Evolutionary conservation across 2,797 vertebrate genomes (phyloP), one percentile per base, ranked within the genome.

Genomic region (Erpetoichthys calabaricus): DNA sequence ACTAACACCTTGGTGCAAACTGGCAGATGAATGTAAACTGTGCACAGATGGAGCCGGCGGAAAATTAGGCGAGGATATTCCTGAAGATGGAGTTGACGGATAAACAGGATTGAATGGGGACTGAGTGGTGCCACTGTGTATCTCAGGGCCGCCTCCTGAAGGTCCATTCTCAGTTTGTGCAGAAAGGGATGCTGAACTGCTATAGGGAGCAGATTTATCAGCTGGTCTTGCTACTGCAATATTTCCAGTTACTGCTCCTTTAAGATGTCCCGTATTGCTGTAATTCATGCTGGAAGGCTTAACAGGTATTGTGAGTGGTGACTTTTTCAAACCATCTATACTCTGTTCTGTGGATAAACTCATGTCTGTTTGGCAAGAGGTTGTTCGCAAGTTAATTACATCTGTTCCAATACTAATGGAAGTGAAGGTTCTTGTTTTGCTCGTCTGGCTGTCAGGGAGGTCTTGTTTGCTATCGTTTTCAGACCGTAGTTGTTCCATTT

Each of bases 401-500:
- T 94, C 90, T 8, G 91, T 94, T 60, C 82, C 89, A 65, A 92
- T 80, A 0, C 81, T 89, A 57, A 90, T 66, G n/a, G 93, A 90
- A 7, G 68, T 68, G 60, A 79, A 64, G 60, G 65, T 73, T 70
- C 78, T 88, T 53, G 87, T 80, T 69, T 82, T 87, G 43, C 71
- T 74, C 56, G 78, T 76, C 1, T 71, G 55, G 47, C 71, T 63
- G 62, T 76, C 61, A 58, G 80, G 66, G 57, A 80, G 69, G 65
- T 78, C 72, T n/a, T 75, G 73, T 71, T 78, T 85, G 61, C 57
- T 74, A 41, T 83, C 81, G 47, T 57, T 80, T 66, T 88, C 90
- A 74, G 82, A 91, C 76, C 89, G 90, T 66, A 95, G 82, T 60
- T 90, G 88, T 69, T 97, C 90, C 45, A 95, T 86, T 78, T 89